A percentile compares a stretch with the other conserved stretches of the same genome.
These are phyloP conservation scores for Tychaedon coryphoeus DNA, from an alignment of 2,113 vertebrate genomes.

Conservation along the genomic window DNA sequence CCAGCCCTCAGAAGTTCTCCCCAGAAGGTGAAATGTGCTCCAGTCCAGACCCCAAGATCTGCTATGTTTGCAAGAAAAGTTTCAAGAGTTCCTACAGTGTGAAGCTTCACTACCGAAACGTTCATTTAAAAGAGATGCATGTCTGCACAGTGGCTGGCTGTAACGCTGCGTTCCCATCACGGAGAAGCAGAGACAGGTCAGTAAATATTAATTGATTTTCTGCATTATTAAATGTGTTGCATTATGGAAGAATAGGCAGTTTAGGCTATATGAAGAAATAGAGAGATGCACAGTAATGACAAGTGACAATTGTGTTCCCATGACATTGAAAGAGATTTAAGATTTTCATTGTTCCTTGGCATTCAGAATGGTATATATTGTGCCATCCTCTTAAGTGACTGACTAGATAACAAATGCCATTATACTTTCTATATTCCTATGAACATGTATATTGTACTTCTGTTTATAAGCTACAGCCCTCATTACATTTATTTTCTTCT, in stretches of 20 bases:
- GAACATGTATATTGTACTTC: conserved; percentile 24
- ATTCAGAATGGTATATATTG: conserved; percentile 34
- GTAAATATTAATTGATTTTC: conserved; percentile 80
- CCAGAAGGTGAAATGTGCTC: conserved; percentile 95
- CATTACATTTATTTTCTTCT: conserved; percentile 59
- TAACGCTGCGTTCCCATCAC: conserved; percentile 97
- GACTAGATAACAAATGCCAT: conserved; percentile 47
- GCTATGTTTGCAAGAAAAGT: conserved; percentile 99
- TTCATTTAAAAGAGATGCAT: conserved; percentile 99
- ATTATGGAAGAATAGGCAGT: conserved; percentile 53
- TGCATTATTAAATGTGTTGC: conserved; percentile 59
- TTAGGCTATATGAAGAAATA: conserved; percentile 51
- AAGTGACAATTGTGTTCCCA: conserved; percentile 54
- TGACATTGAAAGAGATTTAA: conserved; percentile 45
- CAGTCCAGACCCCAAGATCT: conserved; percentile 98
- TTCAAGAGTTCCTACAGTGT: conserved; percentile 99
- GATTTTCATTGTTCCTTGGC: conserved; percentile 56
- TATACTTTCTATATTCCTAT: conserved; percentile 41
- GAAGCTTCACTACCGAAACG: conserved; percentile 99
- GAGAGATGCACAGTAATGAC: conserved; percentile 35
- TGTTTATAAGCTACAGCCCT: conserved; percentile 46
- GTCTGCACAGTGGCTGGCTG: conserved; percentile 98
- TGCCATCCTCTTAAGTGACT: conserved; percentile 25
- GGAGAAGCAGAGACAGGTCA: conserved; percentile 99
- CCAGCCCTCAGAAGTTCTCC: conserved; percentile 95